Evolutionary conservation across 2,888 invertebrate genomes (phyloP).

Genomic region (Leptura quadrifasciata): DNA sequence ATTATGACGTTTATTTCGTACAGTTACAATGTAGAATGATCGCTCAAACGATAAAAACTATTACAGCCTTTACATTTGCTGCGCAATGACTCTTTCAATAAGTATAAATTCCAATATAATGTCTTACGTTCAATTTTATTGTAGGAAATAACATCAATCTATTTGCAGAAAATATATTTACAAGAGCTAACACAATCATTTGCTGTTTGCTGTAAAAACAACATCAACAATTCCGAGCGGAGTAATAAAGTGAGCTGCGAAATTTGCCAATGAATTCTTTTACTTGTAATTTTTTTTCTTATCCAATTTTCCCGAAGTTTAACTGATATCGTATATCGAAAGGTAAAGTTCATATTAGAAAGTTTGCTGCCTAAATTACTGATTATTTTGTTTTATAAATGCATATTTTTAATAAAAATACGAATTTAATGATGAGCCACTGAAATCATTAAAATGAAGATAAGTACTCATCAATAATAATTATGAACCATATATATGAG

Average conservation of each 20-base stretch:
- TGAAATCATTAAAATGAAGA: no score
- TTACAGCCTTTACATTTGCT: conserved; percentile 18
- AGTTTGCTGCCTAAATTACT: no score
- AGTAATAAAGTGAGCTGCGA: neutral
- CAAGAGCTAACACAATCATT: conserved; percentile 7
- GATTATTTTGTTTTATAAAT: no score
- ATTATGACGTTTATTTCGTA: conserved; percentile 14
- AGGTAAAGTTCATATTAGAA: no score
- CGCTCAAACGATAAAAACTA: conserved; percentile 15
- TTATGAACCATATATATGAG: no score
- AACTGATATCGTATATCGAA: no score
- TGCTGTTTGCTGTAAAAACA: neutral
- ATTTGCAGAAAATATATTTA: conserved; percentile 7
- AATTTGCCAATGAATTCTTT: neutral
- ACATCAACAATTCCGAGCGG: neutral
- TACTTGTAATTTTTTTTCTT: neutral
- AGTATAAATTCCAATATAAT: conserved; percentile 24
- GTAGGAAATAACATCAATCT: conserved; percentile 11
- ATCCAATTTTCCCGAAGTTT: no score
- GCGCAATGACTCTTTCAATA: conserved; percentile 20
- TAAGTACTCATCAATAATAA: no score
- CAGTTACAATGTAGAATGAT: conserved; percentile 30
- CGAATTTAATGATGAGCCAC: no score
- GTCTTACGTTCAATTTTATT: conserved; percentile 22
- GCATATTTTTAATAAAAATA: no score